phyloP scores from a whole-genome alignment of 2,797 vertebrate genomes.

The Poecile montanus region DNA sequence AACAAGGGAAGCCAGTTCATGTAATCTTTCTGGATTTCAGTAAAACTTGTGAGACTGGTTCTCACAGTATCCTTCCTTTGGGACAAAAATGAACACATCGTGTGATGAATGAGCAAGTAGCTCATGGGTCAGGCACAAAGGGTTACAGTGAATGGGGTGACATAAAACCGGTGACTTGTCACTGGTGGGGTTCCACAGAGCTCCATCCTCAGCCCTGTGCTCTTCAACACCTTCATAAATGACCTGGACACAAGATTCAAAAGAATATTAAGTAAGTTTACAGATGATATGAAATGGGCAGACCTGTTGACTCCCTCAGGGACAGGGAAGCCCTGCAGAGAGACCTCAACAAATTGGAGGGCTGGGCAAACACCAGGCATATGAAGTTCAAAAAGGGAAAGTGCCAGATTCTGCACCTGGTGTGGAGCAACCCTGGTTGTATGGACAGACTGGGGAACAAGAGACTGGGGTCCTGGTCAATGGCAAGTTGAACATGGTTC shows the following conservation, averaged over 20 bases:
- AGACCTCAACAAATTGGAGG: background rate
- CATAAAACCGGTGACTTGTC: background rate
- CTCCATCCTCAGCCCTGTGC: background rate
- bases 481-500: fast-evolving
- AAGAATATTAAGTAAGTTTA: background rate
- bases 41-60: background rate
- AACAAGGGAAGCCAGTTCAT: background rate
- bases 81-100: background rate
- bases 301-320: fast-evolving
- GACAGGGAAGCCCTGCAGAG: background rate
- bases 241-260: background rate
- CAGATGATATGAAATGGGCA: background rate
- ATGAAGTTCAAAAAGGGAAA: background rate
- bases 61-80: background rate
- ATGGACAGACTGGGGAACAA: too few species aligned
- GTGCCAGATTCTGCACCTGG: background rate
- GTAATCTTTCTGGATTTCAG: background rate
- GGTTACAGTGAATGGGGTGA: background rate
- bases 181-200: too few species aligned
- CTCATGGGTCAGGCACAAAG: fast-evolving
- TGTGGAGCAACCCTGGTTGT: fast-evolving
- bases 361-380: background rate
- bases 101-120: background rate
- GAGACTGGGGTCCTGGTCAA: fast-evolving
- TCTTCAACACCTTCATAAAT: background rate